These are phyloP conservation scores for Albula glossodonta DNA, from an alignment of 2,113 vertebrate species.

Conservation along the genomic window DNA sequence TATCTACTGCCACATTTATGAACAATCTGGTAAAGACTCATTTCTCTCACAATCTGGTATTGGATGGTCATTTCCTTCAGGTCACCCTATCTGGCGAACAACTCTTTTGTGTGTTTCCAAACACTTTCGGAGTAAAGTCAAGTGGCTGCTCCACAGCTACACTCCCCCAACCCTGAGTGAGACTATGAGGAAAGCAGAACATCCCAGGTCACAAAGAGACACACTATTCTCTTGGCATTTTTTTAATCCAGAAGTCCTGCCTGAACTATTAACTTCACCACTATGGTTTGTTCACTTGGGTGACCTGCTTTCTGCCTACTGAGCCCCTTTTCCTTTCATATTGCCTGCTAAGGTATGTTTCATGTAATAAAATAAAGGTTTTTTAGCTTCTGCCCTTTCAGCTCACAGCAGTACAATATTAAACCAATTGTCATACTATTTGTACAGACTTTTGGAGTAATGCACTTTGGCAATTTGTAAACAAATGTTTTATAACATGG, in stretches of 20 bases:
- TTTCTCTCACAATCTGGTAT: background rate
- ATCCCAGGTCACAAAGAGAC: background rate
- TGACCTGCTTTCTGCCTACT: background rate
- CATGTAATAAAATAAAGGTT: too few relatives aligned
- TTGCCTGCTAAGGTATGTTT: background rate
- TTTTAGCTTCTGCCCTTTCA: too few relatives aligned
- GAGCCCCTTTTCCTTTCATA: background rate
- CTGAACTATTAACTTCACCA: background rate
- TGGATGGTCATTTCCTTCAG: background rate
- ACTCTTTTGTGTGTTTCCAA: background rate
- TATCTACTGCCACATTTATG: conserved; percentile 7
- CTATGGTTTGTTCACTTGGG: background rate
- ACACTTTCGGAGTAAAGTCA: background rate
- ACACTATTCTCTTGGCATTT: background rate
- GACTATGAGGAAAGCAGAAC: background rate
- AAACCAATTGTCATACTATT: too few relatives aligned
- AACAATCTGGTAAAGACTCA: background rate
- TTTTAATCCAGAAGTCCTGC: background rate
- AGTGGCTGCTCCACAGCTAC: background rate
- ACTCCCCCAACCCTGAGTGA: too few relatives aligned
- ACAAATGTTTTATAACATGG: too few relatives aligned
- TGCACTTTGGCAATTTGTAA: too few relatives aligned
- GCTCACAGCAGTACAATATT: too few relatives aligned
- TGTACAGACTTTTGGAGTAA: too few relatives aligned
- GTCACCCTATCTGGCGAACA: background rate